phyloP scores from a whole-genome alignment of 2,888 invertebrate species.

The Drepana falcataria region DNA sequence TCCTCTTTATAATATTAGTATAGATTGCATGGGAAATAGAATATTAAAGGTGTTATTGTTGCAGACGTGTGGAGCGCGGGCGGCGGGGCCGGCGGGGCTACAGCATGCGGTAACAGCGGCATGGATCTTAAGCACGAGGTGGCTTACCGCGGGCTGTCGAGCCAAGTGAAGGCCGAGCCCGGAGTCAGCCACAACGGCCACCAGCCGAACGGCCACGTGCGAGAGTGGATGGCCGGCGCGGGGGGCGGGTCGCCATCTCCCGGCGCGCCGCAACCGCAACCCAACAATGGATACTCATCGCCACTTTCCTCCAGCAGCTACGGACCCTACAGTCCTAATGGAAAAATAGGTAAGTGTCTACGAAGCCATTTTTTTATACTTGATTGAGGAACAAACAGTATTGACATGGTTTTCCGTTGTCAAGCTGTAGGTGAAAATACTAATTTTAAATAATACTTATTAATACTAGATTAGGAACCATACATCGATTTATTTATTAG shows the following conservation, averaged over 20 bases:
- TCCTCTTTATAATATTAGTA: too few species aligned
- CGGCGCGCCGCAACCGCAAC: slow-evolving; percentile 81
- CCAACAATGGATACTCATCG: slow-evolving; percentile 89
- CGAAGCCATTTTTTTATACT: too few species aligned
- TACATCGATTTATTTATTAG: too few species aligned
- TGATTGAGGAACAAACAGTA: too few species aligned
- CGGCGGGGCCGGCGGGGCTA: slow-evolving; percentile 67
- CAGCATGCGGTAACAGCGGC: slow-evolving; percentile 78
- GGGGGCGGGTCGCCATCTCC: slow-evolving; percentile 81
- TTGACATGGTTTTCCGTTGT: too few species aligned
- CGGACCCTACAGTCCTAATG: slow-evolving; percentile 93
- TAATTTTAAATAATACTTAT: too few species aligned
- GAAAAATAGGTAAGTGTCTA: slow-evolving; percentile 87
- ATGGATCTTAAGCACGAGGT: slow-evolving; percentile 84
- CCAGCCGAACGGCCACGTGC: slow-evolving; percentile 67
- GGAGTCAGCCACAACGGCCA: slow-evolving; percentile 75
- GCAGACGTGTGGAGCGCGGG: slow-evolving; percentile 76
- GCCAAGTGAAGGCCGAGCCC: slow-evolving; percentile 73
- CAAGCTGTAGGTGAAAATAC: too few species aligned
- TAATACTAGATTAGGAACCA: too few species aligned
- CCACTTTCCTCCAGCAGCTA: slow-evolving; percentile 93
- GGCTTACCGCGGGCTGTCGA: slow-evolving; percentile 76
- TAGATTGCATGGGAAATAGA: too few species aligned
- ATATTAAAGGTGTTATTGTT: background rate
- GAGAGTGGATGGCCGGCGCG: slow-evolving; percentile 75